phyloP scores from a whole-genome alignment of 1,140 invertebrate species.

The Sinella curviseta region DNA sequence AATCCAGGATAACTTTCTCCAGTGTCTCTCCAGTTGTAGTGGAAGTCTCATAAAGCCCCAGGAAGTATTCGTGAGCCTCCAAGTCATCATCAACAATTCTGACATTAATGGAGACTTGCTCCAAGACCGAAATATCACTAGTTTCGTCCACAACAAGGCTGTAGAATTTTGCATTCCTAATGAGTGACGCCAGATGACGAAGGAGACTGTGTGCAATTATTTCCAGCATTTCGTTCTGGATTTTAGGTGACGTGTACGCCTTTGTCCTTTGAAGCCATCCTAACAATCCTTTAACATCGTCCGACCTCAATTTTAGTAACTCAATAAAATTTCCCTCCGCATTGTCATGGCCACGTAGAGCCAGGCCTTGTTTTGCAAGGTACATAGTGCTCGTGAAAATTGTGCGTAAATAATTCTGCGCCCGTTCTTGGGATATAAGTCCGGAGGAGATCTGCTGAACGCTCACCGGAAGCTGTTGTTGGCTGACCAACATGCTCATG shows the following conservation, averaged over 20 bases:
- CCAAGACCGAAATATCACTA: not conserved
- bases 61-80: not conserved
- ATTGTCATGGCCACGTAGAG: not conserved
- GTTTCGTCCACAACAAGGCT: conserved; percentile 10
- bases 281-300: not conserved
- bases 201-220: not conserved
- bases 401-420: not conserved
- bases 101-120: not conserved
- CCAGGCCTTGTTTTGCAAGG: not conserved
- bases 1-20: not conserved
- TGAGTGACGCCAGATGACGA: not conserved
- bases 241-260: not conserved
- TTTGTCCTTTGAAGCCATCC: not conserved
- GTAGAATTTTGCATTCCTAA: not conserved
- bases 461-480: not conserved
- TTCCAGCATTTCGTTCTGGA: not conserved
- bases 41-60: not conserved
- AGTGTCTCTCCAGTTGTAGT: not conserved
- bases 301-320: not conserved
- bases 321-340: no score
- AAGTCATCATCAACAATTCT: not conserved
- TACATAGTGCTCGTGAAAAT: not conserved
- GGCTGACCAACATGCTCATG: not conserved
- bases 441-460: not conserved
- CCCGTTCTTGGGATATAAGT: not conserved